A percentile compares a stretch with the other conserved stretches of the same genome.
Conservation (phyloP, 2,888 invertebrate genomes). For the Ectropis crepuscularia region DNA sequence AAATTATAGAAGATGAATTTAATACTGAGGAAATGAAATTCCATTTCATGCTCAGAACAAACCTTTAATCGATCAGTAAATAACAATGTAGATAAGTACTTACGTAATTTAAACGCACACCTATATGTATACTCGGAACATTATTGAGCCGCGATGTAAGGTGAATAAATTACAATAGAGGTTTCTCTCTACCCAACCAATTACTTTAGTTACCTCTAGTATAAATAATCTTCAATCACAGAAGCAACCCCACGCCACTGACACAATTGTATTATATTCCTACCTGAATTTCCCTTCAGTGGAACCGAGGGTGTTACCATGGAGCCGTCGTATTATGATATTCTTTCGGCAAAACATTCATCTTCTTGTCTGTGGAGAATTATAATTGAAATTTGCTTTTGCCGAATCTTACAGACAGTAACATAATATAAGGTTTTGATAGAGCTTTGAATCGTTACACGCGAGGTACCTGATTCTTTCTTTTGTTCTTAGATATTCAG, state of each 20-base stretch:
- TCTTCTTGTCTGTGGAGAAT: slow-evolving; percentile 11
- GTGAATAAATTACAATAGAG: slow-evolving; percentile 12
- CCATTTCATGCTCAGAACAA: no score
- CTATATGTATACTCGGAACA: not conserved
- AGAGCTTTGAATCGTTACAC: not conserved
- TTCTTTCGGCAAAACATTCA: slow-evolving; percentile 11
- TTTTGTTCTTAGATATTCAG: not conserved
- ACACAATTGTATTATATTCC: slow-evolving; percentile 9
- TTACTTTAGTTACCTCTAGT: slow-evolving; percentile 10
- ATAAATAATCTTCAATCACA: slow-evolving; percentile 17
- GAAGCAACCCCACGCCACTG: slow-evolving; percentile 2
- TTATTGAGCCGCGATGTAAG: not conserved
- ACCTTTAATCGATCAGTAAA: no score
- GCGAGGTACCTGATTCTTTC: not conserved
- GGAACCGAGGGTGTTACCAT: slow-evolving; percentile 24
- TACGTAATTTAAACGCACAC: not conserved
- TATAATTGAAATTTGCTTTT: slow-evolving; percentile 15
- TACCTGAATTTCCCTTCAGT: slow-evolving; percentile 16
- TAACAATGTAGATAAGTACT: not conserved
- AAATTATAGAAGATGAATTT: no score
- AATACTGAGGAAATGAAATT: no score
- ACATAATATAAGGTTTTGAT: slow-evolving; percentile 3
- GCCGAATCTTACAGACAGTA: slow-evolving; percentile 3
- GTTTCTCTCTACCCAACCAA: slow-evolving; percentile 5
- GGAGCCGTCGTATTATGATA: slow-evolving; percentile 10